Evolutionary conservation across 1,140 invertebrate species (phyloP), one percentile per base, ranked within the genome.

Genomic region (Apis dorsata): DNA sequence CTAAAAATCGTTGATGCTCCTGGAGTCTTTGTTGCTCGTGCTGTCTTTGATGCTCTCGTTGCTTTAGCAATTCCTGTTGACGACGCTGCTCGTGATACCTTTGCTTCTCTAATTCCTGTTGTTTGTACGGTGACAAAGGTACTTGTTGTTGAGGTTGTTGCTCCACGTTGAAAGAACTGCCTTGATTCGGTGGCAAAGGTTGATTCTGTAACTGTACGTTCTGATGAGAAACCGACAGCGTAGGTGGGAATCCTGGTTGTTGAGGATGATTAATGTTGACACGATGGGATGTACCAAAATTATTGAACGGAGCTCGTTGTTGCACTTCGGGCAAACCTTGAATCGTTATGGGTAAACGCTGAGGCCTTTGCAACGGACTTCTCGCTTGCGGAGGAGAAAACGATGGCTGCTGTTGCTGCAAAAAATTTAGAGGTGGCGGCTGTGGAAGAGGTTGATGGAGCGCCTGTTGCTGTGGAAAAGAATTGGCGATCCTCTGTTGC

Each of bases 401-500:
- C 28, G 77, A 84, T 7, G 88, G 79, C 10, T 83, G 84, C 5
- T 88, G 88, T 11, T 90, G 81, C 10, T 92, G 89, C 88, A 93
- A 85, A 71, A 91, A 92, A 83, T 89, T 93, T 69, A 92, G 87
- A 69, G 91, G 87, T 51, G 91, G 88, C 1, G 72, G 84, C 3
- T 69, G 90, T 69, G 93, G 94, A 9, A 93, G 91, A 63, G 89
- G 95, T 15, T 88, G 89, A 79, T 88, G 87, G 11, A 83, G 81
- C 5, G 72, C 87, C 71, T 93, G 94, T 15, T 93, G 91, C 74
- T 90, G 94, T 66, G 93, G 94, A 84, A 92, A 94, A 70, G 90
- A 93, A 83, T 91, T 94, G 86, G 95, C 92, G 93, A 94, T 93
- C 91, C 94, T 87, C 91, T 93, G 92, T 86, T 94, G 94, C 80